phyloP scores from a whole-genome alignment of 2,797 vertebrate species.

The Schizopygopsis malacanthus region DNA sequence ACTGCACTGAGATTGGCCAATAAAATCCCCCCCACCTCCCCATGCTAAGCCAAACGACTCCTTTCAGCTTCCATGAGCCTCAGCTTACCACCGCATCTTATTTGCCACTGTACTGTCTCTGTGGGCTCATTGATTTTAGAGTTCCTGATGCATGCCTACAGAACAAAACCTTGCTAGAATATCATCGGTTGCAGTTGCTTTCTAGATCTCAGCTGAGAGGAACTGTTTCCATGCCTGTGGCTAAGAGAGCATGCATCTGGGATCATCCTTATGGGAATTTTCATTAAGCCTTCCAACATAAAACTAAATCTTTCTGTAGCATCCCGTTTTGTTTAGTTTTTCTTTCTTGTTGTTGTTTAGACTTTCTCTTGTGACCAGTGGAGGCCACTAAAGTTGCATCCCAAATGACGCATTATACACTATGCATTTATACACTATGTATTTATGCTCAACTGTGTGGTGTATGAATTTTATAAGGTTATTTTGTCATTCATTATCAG shows the following conservation, averaged over 20 bases:
- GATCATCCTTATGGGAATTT: neutral
- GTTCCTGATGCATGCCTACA: constrained; percentile 21
- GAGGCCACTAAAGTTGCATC: constrained; percentile 13
- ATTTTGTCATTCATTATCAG: neutral
- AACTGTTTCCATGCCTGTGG: constrained; percentile 26
- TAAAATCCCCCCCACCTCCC: constrained; percentile 73
- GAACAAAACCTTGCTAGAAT: constrained; percentile 5
- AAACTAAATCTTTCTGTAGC: neutral
- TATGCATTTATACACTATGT: neutral
- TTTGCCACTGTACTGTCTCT: constrained; percentile 53
- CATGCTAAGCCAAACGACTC: constrained; percentile 75
- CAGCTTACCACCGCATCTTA: constrained; percentile 53
- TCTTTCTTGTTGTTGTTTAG: neutral
- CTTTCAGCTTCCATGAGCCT: constrained; percentile 63
- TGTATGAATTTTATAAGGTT: neutral
- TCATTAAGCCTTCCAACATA: neutral
- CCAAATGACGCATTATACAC: neutral
- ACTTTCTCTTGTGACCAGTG: neutral
- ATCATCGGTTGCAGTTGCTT: constrained; percentile 49
- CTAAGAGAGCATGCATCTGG: neutral
- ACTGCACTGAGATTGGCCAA: constrained; percentile 70
- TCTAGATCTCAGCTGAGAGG: neutral
- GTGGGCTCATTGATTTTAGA: constrained; percentile 45
- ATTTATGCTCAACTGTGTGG: no score
- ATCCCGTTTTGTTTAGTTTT: neutral